These are phyloP conservation scores for Caenorhabditis wallacei DNA, from an alignment of 2,888 invertebrate genomes.

Conservation along the genomic window DNA sequence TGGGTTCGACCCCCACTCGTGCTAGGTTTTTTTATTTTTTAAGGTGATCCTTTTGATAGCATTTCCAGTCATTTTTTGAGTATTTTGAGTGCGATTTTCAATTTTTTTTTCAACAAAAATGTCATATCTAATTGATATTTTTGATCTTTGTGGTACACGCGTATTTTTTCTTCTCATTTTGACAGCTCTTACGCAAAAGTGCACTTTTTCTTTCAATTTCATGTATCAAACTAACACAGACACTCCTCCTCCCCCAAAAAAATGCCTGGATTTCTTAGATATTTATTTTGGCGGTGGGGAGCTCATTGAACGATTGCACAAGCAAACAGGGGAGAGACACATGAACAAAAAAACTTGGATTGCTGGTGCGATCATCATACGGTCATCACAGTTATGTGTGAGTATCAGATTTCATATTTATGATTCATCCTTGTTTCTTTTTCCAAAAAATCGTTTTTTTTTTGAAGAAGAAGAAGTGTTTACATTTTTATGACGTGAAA, in stretches of 20 bases:
- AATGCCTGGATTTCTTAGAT: slow-evolving; percentile 36
- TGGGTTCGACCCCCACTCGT: slow-evolving; percentile 76
- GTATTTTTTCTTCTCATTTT: slow-evolving; percentile 9
- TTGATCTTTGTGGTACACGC: slow-evolving; percentile 25
- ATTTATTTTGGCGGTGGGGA: slow-evolving; percentile 54
- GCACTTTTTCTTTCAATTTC: slow-evolving; percentile 19
- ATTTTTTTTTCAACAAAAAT: not conserved
- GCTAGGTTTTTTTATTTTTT: slow-evolving; percentile 62
- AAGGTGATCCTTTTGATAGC: not conserved
- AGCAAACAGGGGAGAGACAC: slow-evolving; percentile 37
- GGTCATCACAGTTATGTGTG: slow-evolving; percentile 42
- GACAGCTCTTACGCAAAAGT: slow-evolving; percentile 53
- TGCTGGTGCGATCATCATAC: slow-evolving; percentile 44
- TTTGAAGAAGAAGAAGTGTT: slow-evolving; percentile 28
- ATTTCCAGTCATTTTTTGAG: not conserved
- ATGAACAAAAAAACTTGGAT: slow-evolving; percentile 31
- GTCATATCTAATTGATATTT: not conserved
- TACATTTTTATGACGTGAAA: slow-evolving; percentile 44
- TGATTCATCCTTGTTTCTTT: slow-evolving; percentile 25
- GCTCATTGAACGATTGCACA: slow-evolving; percentile 53
- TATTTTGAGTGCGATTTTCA: too few relatives aligned
- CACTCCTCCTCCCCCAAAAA: slow-evolving; percentile 20
- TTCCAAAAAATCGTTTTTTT: slow-evolving; percentile 16
- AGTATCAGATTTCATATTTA: slow-evolving; percentile 44
- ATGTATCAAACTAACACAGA: slow-evolving; percentile 53